Evolutionary conservation across 2,888 invertebrate species (phyloP).

Genomic region (Eristalis intricaria): DNA sequence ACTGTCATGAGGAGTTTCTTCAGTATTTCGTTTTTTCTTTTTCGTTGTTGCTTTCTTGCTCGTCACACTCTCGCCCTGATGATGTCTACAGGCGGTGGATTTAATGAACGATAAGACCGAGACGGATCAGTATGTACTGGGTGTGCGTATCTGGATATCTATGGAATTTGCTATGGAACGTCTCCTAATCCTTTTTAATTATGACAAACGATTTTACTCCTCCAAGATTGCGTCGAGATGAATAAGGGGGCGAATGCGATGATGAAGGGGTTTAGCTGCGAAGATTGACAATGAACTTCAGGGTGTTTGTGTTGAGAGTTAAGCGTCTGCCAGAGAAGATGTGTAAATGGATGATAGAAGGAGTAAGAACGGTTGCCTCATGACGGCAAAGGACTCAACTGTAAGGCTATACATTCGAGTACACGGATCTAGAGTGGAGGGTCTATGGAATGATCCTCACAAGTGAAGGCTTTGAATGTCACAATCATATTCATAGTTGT

Average conservation of each 20-base stretch:
- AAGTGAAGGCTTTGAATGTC: too few relatives aligned
- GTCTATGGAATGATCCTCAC: too few relatives aligned
- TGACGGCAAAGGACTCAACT: too few relatives aligned
- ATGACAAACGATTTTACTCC: constrained; percentile 66
- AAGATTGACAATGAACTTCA: constrained; percentile 57
- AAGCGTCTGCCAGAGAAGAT: neutral
- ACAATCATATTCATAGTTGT: too few relatives aligned
- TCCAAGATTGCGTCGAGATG: constrained; percentile 11
- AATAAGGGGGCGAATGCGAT: constrained; percentile 22
- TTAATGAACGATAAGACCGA: constrained; percentile 54
- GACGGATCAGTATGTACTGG: neutral
- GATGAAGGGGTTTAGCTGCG: constrained; percentile 42
- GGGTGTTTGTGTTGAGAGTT: neutral
- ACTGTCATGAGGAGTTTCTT: constrained; percentile 31
- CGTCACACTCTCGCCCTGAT: constrained; percentile 18
- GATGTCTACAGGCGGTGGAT: constrained; percentile 30
- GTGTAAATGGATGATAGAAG: too few relatives aligned
- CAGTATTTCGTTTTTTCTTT: neutral
- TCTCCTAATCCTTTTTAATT: constrained; percentile 66
- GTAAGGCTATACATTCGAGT: too few relatives aligned
- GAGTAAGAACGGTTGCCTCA: too few relatives aligned
- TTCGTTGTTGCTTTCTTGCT: constrained; percentile 10
- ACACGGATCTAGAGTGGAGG: too few relatives aligned
- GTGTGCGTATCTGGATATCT: constrained; percentile 33
- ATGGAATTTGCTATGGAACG: constrained; percentile 30